Evolutionary conservation across 2,797 vertebrate species (phyloP).

Genomic region (Anomalospiza imberbis): DNA sequence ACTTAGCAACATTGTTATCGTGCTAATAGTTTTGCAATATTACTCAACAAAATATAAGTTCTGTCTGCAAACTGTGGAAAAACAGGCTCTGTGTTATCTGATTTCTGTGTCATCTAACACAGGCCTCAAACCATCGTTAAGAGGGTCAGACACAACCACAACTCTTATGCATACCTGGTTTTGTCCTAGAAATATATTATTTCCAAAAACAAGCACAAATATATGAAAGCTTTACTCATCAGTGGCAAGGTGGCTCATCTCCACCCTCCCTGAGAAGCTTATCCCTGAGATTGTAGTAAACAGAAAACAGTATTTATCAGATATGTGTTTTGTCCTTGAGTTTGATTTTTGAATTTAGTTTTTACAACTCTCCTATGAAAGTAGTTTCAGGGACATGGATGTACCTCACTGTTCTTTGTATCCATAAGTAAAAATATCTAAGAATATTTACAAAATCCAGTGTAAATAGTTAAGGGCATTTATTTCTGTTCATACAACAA

Average conservation of each 20-base stretch:
- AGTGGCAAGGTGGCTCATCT: not conserved
- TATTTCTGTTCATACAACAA: not conserved
- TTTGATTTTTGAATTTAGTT: not conserved
- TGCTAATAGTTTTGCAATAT: not conserved
- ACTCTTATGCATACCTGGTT: not conserved
- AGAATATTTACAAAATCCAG: not conserved
- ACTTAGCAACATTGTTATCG: not conserved
- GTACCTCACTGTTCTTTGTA: not conserved
- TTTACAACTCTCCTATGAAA: not conserved
- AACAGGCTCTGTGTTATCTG: not conserved
- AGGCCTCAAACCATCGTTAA: not conserved
- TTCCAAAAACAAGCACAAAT: not conserved
- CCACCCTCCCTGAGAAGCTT: not conserved
- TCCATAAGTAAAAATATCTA: not conserved
- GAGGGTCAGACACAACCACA: not conserved
- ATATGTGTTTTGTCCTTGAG: not conserved
- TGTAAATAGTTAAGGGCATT: not conserved
- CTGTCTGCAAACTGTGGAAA: not conserved
- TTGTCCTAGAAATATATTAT: not conserved
- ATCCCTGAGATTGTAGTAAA: not conserved
- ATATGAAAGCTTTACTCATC: not conserved
- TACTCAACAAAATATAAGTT: not conserved
- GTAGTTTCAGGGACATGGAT: not conserved
- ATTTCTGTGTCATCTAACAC: not conserved
- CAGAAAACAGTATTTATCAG: not conserved